Percentiles rank a stretch among this genome's conserved stretches.
phyloP scores from a whole-genome alignment of 2,888 invertebrate species.

The Drosophila kuntzei region DNA sequence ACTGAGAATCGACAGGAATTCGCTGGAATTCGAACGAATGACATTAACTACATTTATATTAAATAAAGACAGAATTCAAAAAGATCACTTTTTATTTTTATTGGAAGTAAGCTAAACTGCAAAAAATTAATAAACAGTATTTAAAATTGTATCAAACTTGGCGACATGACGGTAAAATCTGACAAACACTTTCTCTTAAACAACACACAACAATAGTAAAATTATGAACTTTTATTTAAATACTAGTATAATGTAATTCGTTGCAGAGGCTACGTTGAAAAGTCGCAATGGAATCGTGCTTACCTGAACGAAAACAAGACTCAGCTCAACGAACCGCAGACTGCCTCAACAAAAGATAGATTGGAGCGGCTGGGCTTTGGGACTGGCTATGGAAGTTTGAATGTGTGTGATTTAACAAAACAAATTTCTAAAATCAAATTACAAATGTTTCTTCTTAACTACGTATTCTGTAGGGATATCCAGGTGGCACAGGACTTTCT shows the following conservation, averaged over 20 bases:
- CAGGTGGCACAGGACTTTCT: constrained; percentile 86
- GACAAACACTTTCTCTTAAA: too few relatives aligned
- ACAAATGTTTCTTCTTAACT: not conserved
- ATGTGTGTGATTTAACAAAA: constrained; percentile 73
- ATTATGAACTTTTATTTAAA: not conserved
- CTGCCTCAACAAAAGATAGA: constrained; percentile 83
- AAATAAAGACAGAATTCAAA: too few relatives aligned
- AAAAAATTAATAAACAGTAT: too few relatives aligned
- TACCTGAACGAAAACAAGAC: constrained; percentile 83
- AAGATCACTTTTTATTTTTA: too few relatives aligned
- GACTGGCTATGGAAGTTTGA: constrained; percentile 84
- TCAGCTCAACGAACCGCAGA: constrained; percentile 72
- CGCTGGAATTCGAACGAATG: too few relatives aligned
- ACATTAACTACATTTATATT: too few relatives aligned
- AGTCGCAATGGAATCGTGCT: constrained; percentile 80
- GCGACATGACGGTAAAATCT: too few relatives aligned
- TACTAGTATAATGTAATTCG: not conserved
- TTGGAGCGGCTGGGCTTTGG: constrained; percentile 84
- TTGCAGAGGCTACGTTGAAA: constrained; percentile 70
- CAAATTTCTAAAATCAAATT: not conserved
- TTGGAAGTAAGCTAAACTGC: too few relatives aligned
- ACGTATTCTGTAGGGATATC: constrained; percentile 82
- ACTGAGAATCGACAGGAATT: too few relatives aligned
- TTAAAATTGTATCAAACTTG: too few relatives aligned
- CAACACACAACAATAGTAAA: too few relatives aligned